These are phyloP conservation scores for Spisula solida DNA, from an alignment of 2,888 invertebrate species.

Conservation along the genomic window DNA sequence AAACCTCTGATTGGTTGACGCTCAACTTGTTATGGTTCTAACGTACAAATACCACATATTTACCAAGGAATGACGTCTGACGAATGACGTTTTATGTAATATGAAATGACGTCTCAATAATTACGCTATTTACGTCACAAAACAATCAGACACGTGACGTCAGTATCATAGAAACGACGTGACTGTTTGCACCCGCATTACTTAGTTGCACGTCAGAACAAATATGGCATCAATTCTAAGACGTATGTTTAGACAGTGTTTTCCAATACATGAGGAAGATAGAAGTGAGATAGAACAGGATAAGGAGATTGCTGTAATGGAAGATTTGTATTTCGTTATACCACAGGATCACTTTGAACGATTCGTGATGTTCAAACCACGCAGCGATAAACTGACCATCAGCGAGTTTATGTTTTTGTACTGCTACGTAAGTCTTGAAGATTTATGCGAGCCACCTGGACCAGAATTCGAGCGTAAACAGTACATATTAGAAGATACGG, in stretches of 20 bases:
- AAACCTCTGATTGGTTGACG: too few species aligned
- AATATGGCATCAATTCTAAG: not conserved
- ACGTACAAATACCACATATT: too few species aligned
- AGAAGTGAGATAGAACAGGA: not conserved
- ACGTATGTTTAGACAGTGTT: not conserved
- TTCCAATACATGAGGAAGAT: not conserved
- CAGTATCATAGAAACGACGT: not conserved
- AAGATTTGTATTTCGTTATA: not conserved
- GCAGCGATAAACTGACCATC: not conserved
- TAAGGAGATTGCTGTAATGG: not conserved
- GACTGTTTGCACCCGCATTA: not conserved
- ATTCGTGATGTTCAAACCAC: not conserved
- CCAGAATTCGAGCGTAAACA: not conserved
- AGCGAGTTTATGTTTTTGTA: not conserved
- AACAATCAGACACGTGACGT: not conserved
- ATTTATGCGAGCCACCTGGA: not conserved
- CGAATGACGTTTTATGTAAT: too few species aligned
- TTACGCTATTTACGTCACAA: not conserved
- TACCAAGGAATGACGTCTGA: too few species aligned
- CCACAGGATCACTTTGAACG: not conserved
- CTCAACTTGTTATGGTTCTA: too few species aligned
- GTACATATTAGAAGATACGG: not conserved
- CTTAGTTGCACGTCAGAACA: not conserved
- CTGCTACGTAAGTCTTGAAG: not conserved
- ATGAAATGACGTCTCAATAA: too few species aligned